Evolutionary conservation across 2,113 vertebrate species (phyloP).

Genomic region (Odocoileus hemionus): DNA sequence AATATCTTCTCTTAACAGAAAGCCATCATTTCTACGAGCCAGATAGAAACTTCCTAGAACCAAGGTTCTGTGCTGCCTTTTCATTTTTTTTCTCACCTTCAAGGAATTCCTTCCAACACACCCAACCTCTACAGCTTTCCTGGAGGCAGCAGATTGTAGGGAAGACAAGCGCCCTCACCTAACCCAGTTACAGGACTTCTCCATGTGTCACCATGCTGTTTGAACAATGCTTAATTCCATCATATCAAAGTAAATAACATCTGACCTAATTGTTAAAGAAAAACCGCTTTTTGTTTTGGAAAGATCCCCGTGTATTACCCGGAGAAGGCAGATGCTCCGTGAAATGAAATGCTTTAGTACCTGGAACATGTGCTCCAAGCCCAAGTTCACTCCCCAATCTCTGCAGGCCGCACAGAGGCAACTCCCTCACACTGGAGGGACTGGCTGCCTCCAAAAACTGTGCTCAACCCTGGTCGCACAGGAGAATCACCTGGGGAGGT

Average conservation of each 20-base stretch:
- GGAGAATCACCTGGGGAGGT: not conserved
- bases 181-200: rapidly evolving
- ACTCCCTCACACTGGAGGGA: not conserved
- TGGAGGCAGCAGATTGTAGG: not conserved
- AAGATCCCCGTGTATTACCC: rapidly evolving
- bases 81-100: not conserved
- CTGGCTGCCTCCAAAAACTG: not conserved
- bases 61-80: not conserved
- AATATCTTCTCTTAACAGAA: not conserved
- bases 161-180: rapidly evolving
- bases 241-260: not conserved
- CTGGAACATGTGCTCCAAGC: not conserved
- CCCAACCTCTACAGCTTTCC: not conserved
- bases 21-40: not conserved
- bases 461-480: rapidly evolving
- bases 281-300: not conserved
- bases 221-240: not conserved
- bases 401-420: not conserved
- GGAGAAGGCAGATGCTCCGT: not conserved
- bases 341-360: not conserved
- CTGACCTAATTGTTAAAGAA: not conserved
- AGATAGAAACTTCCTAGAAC: not conserved
- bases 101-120: not conserved
- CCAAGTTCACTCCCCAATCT: too few species aligned
- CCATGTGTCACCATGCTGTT: not conserved